Base-by-base conservation (phyloP, 2,113 vertebrate species). In the Apaloderma vittatum region DNA sequence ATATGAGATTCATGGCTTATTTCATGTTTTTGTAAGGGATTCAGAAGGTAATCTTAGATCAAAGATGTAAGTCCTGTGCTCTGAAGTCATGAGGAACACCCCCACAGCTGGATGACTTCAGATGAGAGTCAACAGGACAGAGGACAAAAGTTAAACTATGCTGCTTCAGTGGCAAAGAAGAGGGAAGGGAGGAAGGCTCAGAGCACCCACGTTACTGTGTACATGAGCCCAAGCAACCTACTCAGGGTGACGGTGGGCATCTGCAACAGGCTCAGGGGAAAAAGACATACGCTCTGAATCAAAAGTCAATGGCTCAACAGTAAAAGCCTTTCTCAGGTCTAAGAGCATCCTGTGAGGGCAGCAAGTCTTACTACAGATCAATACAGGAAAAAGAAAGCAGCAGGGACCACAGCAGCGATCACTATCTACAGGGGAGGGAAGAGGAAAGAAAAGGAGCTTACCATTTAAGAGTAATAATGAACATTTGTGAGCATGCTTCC, bases 341-440 rank as follows among this genome's bases (percentile, higher is more conserved):
- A 52, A 90, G 55, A 63, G 29, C 13, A 32, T 66, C 74, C 61
- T 94, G 89, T 52, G 89, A 73, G 34, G 52, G 55, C 45, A 92
- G 29, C 32, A 46, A 90, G 67, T 40, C 78, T 84, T 91, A 62
- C 36, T 0, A 0, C 15, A 45, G 86, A 70, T 52, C 72, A 91
- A 72, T 62, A 91, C 24, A 76, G 81, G 45, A 86, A 82, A 85
- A 93, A 94, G 59, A 72, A 91, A 77, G 40, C 61, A 75, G 75
- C 51, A 48, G 36, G n/a, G 58, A 76, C 70, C 59, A 43, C 32
- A 81, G 70, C 43, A 85, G 48, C 84, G 83, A 88, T 72, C 52
- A 24, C 24, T 84, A 62, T 80, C 82, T 92, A 70, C 32, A 7
- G 32, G 70, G 34, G 30, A 83, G 61, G 26, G n/a, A 34, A 72